Evolutionary conservation across 2,797 vertebrate species (phyloP), one percentile per base, ranked within the genome.

Genomic region (Lagorchestes hirsutus): DNA sequence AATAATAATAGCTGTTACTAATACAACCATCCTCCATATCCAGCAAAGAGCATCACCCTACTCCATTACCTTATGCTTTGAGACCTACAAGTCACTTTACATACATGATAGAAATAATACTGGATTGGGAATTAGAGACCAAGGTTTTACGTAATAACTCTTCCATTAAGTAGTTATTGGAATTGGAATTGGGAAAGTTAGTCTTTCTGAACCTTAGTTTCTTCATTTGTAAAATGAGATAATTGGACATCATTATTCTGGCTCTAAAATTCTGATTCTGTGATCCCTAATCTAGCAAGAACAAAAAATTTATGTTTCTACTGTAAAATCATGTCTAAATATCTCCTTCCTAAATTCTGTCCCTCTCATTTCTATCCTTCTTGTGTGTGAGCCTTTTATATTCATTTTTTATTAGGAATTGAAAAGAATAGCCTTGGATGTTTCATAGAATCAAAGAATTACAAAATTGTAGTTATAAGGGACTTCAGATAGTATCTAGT

Each of bases 291-390:
- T 92, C 46, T 40, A 96, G 40, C 50, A 74, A 95, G 94, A 90
- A 59, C 16, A 67, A 94, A 93, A 94, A 50, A 90, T 10, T 14
- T 54, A 29, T 95, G n/a, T 74, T 58, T 87, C 54, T 62, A 22
- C 10, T 92, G 46, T 87, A 82, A 95, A 90, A 93, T 54, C 90
- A 8, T 62, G 6, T 52, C 55, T 28, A 87, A 34, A 92, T 91
- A 94, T 92, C 95, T 93, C 55, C 55, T 95, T 96, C 92, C 92
- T 92, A 12, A 52, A 11, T 58, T 22, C 56, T 74, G 52, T 94
- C 90, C 94, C 90, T 96, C 34, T 91, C 34, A 92, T 91, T 95
- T 90, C 4, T 87, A 93, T 93, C 93, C 92, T 92, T 93, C 55
- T 59, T 96, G 27, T 93, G 1, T 56, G 12, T 57, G 55, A 93